Evolutionary conservation across 2,797 vertebrate genomes (phyloP).

Genomic region (Sebastes itinus): DNA sequence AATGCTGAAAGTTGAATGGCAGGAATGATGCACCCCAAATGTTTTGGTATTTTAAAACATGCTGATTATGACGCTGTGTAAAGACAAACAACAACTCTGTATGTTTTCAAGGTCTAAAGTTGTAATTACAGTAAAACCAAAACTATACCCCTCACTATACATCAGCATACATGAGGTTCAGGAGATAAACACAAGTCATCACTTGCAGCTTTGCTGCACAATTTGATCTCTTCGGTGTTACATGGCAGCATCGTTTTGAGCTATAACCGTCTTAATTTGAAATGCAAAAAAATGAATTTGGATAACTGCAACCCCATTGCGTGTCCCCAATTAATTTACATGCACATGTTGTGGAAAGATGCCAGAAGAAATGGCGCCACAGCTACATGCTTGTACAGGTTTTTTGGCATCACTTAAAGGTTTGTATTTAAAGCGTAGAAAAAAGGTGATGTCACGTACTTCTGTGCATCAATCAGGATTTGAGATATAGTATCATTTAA

Average conservation of each 20-base stretch:
- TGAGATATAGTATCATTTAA: background rate
- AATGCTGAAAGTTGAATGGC: background rate
- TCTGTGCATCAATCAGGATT: background rate
- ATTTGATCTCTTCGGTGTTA: background rate
- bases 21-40: background rate
- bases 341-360: background rate
- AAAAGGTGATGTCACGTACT: background rate
- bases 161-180: background rate
- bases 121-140: background rate
- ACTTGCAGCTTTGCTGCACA: background rate
- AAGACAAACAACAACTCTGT: background rate
- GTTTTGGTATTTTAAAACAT: conserved; percentile 14
- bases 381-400: background rate
- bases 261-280: background rate
- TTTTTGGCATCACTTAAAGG: background rate
- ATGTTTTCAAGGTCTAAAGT: background rate
- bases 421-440: background rate
- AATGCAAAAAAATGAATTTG: background rate
- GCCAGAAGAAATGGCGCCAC: background rate
- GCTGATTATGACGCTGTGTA: background rate
- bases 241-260: background rate
- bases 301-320: background rate
- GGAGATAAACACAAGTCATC: background rate
- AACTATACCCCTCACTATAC: background rate
- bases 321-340: background rate